Evolutionary conservation across 2,113 vertebrate species (phyloP), one percentile per base, ranked within the genome.

Genomic region (Notechis scutatus): DNA sequence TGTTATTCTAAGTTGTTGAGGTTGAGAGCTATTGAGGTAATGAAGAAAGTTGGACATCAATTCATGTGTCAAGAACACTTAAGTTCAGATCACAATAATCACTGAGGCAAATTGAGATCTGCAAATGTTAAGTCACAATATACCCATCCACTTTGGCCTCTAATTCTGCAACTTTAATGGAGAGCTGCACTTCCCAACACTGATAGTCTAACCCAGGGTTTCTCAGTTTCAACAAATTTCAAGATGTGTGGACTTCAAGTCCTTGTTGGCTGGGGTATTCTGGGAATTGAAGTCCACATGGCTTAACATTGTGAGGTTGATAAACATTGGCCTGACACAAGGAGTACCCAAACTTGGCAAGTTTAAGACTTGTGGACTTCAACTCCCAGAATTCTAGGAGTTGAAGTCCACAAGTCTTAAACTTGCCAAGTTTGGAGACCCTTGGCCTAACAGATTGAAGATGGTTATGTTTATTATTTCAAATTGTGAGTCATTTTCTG

Each of bases 1-100:
- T 64, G 59, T 61, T 12, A 4, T 64, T 64, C 26, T 64, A 29
- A 64, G 59, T 64, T 29, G 9, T 64, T 64, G 59, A 64, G 59
- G 26, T 64, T 64, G 10, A 64, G 59, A 64, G 21, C 29, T 29
- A 29, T 29, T 61, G 23, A 61, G 9, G 9, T 64, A 29, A 64
- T 4, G 26, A 95, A 90, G 91, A 91, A 94, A 45, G 91, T 56
- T 91, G 92, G 92, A 94, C 90, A 91, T 93, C 91, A 47, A 85
- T 89, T 34, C 92, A 59, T 42, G 85, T 47, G 59, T 94, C 86
- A 64, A 81, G 87, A 92, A 93, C 94, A 61, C 91, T 50, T 56
- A 90, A 92, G 90, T 91, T 88, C 64, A 45, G 42, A 54, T 52
- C 47, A n/a, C 39, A 15, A 24, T 14, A 45, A 85, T 55, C 39